Percentiles rank a stretch among this genome's conserved stretches.
Conservation (phyloP, 2,888 invertebrate genomes). For the Subacronicta megacephala region DNA sequence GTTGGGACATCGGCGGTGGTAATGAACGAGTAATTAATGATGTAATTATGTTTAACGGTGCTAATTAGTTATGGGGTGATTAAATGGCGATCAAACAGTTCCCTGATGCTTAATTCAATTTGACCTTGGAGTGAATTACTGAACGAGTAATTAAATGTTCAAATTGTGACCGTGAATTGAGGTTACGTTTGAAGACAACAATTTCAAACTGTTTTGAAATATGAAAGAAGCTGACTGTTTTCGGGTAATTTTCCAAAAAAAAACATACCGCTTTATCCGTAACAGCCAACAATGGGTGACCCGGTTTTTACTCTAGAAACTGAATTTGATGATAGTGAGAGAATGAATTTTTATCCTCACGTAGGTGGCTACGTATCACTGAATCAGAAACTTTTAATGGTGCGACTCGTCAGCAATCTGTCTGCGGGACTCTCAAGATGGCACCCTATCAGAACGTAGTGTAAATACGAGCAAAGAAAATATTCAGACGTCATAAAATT, state of each 20-base stretch:
- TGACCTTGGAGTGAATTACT: slow-evolving; percentile 35
- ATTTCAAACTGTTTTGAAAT: neutral
- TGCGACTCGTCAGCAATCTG: slow-evolving; percentile 70
- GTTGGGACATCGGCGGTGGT: slow-evolving; percentile 50
- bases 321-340: slow-evolving; percentile 32
- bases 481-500: slow-evolving; percentile 37
- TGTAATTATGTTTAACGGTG: slow-evolving; percentile 63
- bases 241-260: slow-evolving; percentile 10
- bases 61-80: slow-evolving; percentile 59
- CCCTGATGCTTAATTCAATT: slow-evolving; percentile 50
- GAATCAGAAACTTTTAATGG: slow-evolving; percentile 81
- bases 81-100: slow-evolving; percentile 53
- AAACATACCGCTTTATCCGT: slow-evolving; percentile 6
- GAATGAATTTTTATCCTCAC: slow-evolving; percentile 46
- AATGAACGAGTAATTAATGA: slow-evolving; percentile 66
- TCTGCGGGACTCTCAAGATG: slow-evolving; percentile 54
- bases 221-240: neutral
- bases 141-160: slow-evolving; percentile 16
- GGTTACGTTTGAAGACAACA: slow-evolving; percentile 2
- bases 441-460: slow-evolving; percentile 59
- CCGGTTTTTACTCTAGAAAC: slow-evolving; percentile 19
- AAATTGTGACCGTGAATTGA: slow-evolving; percentile 4
- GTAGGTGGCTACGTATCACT: slow-evolving; percentile 63
- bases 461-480: slow-evolving; percentile 35
- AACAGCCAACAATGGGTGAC: slow-evolving; percentile 34